These are phyloP conservation scores for Marmota flaviventris DNA, from an alignment of 2,113 vertebrate genomes.

Conservation along the genomic window DNA sequence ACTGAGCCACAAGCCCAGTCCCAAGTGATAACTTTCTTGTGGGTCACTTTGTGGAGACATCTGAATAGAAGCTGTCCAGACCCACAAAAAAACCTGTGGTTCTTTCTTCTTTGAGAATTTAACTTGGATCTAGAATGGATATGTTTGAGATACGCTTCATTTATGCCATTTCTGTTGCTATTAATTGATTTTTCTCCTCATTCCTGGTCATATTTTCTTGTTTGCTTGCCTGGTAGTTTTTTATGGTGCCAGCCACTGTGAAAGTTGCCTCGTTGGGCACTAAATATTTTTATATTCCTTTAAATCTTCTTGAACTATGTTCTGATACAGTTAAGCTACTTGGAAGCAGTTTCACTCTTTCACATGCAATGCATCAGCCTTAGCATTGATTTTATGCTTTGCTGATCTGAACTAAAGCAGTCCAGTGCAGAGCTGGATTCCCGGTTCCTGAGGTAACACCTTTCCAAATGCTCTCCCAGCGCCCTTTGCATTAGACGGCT, in stretches of 20 bases:
- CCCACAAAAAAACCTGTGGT: neutral
- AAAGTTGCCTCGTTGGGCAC: neutral
- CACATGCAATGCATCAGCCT: neutral
- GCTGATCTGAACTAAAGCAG: neutral
- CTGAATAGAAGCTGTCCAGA: neutral
- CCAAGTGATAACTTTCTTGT: neutral
- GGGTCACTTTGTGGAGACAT: neutral
- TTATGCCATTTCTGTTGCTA: neutral
- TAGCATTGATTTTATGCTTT: neutral
- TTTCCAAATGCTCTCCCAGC: neutral
- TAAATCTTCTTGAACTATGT: neutral
- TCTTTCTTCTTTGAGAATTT: conserved; percentile 8
- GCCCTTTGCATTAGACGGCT: neutral
- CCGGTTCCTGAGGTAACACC: neutral
- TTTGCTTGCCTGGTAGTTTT: neutral
- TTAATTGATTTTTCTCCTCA: neutral
- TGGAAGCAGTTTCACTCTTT: neutral
- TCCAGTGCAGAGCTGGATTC: neutral
- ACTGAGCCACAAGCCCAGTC: too few relatives aligned
- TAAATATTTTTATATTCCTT: conserved; percentile 21
- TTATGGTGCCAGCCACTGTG: neutral
- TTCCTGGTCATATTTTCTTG: neutral
- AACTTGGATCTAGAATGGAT: neutral
- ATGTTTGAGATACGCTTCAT: neutral
- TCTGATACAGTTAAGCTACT: neutral